Evolutionary conservation across 1,140 invertebrate species (phyloP), one percentile per base, ranked within the genome.

Genomic region (Scylla paramamosain): DNA sequence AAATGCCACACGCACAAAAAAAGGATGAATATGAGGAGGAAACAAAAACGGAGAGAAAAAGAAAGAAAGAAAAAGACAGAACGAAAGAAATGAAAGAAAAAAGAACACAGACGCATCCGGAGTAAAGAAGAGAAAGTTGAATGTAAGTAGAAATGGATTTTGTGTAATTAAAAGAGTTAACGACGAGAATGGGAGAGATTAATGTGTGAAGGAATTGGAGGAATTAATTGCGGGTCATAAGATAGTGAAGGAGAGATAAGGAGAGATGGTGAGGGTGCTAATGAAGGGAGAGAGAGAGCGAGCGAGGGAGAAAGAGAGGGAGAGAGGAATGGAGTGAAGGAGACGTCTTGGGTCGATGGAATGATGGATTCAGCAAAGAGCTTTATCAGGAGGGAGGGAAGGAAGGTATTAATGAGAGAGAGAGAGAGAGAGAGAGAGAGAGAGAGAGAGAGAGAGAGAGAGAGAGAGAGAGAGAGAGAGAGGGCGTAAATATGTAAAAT

Each of bases 111-210:
- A 39, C 32, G 83, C 12, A 28, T 29, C 25, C 12, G 83, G n/a
- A 86, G 20, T 59, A 59, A 59, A 59, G 52, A 59, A 59, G 52
- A 59, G 52, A 59, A 59, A 59, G 52, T 77, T 77, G 6, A 77
- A 77, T 77, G 6, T 52, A 90, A 46, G 88, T 90, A 90, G 31
- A 90, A 48, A 45, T 90, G 88, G 29, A 52, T 20, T 46, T 28
- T 29, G 88, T 31, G 88, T 90, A 28, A 52, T 90, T 90, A 52
- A 48, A 90, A 52, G 48, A 48, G 20, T n/a, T n/a, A 77, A 77
- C 25, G n/a, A 59, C 16, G 91, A 92, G 59, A 20, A 92, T 67
- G 46, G 20, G 77, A 67, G 52, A 92, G 86, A 92, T 48, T 59
- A 92, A 77, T 59, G 46, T 59, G 91, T 14, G 91, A 29, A 29